Conservation (phyloP, 2,888 invertebrate species). For the Sinotaia quadrata region DNA sequence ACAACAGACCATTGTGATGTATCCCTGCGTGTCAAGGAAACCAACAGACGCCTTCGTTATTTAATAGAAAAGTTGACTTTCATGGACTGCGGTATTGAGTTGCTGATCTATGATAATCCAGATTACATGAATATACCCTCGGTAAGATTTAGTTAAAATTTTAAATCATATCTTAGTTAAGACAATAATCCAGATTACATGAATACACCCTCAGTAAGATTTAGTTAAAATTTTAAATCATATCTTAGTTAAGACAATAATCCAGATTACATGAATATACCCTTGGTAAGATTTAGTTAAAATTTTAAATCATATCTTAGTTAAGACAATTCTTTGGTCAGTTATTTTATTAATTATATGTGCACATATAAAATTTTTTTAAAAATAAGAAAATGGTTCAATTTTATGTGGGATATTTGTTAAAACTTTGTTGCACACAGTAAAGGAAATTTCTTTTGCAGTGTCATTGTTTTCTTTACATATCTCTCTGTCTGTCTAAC, state of each 20-base stretch:
- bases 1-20: conserved; percentile 20
- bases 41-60: conserved; percentile 11
- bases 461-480: too few relatives aligned
- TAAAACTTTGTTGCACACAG: too few relatives aligned
- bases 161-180: too few relatives aligned
- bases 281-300: background rate
- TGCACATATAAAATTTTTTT: too few relatives aligned
- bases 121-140: background rate
- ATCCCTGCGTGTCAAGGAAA: background rate
- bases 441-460: too few relatives aligned
- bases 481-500: too few relatives aligned
- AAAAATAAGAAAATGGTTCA: too few relatives aligned
- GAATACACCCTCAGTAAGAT: background rate
- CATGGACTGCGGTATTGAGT: conserved; percentile 20
- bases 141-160: background rate
- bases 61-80: conserved; percentile 7
- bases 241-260: too few relatives aligned
- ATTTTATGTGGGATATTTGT: too few relatives aligned
- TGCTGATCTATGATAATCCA: conserved; percentile 18
- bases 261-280: background rate
- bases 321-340: too few relatives aligned
- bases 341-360: too few relatives aligned
- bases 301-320: too few relatives aligned
- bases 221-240: background rate
- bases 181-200: conserved; percentile 2